Base-by-base conservation (phyloP, 2,888 invertebrate genomes). In the Troides oblongomaculatus region DNA sequence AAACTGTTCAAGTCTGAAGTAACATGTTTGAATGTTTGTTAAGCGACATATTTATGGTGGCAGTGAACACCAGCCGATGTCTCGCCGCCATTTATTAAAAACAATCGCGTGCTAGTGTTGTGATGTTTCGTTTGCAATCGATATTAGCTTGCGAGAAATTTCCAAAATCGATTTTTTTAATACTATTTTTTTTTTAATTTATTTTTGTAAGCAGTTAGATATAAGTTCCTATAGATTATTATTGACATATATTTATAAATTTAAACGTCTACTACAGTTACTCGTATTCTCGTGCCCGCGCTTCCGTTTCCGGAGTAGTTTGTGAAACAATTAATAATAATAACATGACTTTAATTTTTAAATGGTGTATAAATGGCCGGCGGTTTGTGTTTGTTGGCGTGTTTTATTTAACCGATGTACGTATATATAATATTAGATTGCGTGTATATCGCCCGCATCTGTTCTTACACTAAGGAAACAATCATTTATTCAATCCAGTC, bases 401-500 rank as follows among this genome's bases (percentile, higher is more conserved):
- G 53, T 8, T 57, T 14, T 5, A 25, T 5, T 6, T 17, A 25
- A 58, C 14, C 7, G 25, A 14, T 30, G 7, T 14, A 30, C 17
- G 3, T 30, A 30, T 14, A 1, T 30, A 18, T 14, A 3, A 30
- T 30, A 30, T 4, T 30, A 30, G 30, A 21, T 18, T 23, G 62
- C 21, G 23, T 43, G 62, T 43, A 17, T 39, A n/a, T 62, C 62
- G 43, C 21, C 10, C 23, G 53, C 36, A n/a, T 39, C 39, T 2
- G 39, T 39, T 10, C 39, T 39, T 39, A 39, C 5, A 10, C 39
- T 39, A 39, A 39, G 39, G 39, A 39, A 39, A 3, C 30, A 30
- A 6, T 7, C 6, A 39, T 39, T 85, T 77, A 88, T 5, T 89
- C 89, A 76, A 83, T 82, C 88, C 89, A 90, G 66, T 89, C 89